Base-by-base conservation (phyloP, 2,113 vertebrate species). In the Perccottus glenii region DNA sequence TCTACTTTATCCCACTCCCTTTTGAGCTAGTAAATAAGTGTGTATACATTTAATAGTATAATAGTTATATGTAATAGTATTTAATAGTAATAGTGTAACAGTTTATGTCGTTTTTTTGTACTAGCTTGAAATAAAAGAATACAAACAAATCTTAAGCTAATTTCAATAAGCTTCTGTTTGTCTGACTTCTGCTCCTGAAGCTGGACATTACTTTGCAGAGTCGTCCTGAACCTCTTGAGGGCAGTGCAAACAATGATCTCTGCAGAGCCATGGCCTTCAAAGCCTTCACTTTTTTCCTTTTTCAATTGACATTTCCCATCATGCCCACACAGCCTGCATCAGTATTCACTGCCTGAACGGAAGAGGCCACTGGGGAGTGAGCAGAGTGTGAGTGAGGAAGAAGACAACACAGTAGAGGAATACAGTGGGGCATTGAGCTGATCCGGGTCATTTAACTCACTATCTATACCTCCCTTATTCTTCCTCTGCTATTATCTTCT, bases 231-330 rank as follows among this genome's bases (percentile, higher is more conserved):
- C 88, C 86, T 85, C 86, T 81, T 80, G 86, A 71, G 88, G 88
- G 85, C 86, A 88, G 86, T 88, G 67, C 74, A 80, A 57, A 66
- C 80, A 84, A 70, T 8, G 32, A 47, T 53, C 76, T 74, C 66
- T 52, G 60, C 63, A 57, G 68, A 78, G 48, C 15, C 32, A 16
- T n/a, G 57, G 57, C 62, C 52, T 35, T 35, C 7, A 51, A 42
- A 4, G 3, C 32, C 53, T 56, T 56, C 8, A 5, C 7, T 12
- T 14, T 2, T 58, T 58, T 43, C 42, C 42, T 42, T 74, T 55
- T 78, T 56, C 80, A 73, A 73, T 72, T 83, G 81, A 84, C 83
- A 81, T 84, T 86, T 89, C 87, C 81, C 81, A 81, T 86, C 80
- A 69, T 85, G 78, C 80, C 78, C 74, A 77, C 83, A 83, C 71